Evolutionary conservation across 2,888 invertebrate genomes (phyloP), one percentile per base, ranked within the genome.

Genomic region (Tinea trinotella): DNA sequence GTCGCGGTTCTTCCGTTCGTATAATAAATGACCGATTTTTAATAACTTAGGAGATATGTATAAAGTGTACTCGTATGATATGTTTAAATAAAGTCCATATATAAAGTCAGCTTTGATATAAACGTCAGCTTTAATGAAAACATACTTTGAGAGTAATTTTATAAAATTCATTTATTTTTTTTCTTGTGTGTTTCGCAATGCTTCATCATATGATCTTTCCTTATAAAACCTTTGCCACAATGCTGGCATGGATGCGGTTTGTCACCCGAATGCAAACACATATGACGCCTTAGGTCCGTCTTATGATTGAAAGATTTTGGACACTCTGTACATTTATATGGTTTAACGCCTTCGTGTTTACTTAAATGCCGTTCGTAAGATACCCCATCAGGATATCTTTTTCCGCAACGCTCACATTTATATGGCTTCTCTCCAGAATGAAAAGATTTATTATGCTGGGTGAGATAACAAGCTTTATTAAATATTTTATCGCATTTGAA

Each of bases 241-340:
- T 90, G 90, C 62, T 90, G 89, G 77, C 96, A 96, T 59, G 90
- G 87, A 73, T 91, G 95, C 40, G 95, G 95, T 73, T 94, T 95
- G 65, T 91, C 90, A 52, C 94, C 94, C n/a, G 93, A 93, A 73
- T 96, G 96, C 62, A 93, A 88, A 74, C 94, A 95, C 88, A 92
- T 91, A 80, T 96, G 96, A 59, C 96, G 89, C 58, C 94, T 88
- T 64, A 96, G 84, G 72, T 96, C 96, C 54, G 95, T 95, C 77
- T 95, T 96, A 80, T 96, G 95, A 71, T 95, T 95, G 77, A 96
- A 96, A 65, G 93, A 93, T 74, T 96, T 96, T 13, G 94, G 93
- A 67, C 95, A 96, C 57, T 90, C 87, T 56, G 90, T 90, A 80
- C 96, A 96, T 80, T 95, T 94, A 80, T 93, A 93, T 10, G 95